phyloP scores from a whole-genome alignment of 1,140 invertebrate genomes.

The Drosophila oshimai region DNA sequence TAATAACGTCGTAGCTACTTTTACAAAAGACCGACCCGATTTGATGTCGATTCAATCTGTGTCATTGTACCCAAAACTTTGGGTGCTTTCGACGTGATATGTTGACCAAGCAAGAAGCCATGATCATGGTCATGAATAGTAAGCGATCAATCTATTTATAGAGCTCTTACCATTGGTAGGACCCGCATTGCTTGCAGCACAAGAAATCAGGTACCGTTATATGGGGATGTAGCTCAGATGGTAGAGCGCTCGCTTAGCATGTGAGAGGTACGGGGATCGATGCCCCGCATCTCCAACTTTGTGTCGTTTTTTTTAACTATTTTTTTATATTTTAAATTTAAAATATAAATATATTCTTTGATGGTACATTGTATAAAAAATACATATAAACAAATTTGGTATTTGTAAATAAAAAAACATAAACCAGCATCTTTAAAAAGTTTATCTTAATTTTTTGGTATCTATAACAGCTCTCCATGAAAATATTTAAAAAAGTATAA shows the following conservation, averaged over 20 bases:
- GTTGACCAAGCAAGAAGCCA: not conserved
- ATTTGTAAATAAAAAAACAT: too few species aligned
- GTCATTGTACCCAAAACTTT: conserved; percentile 6
- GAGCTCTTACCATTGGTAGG: not conserved
- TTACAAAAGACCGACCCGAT: not conserved
- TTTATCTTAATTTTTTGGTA: too few species aligned
- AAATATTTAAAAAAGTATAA: too few species aligned
- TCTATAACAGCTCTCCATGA: too few species aligned
- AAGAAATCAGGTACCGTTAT: conserved; percentile 1
- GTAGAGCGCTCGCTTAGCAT: conserved; percentile 94
- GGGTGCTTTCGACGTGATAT: not conserved
- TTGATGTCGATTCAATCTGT: conserved; percentile 5
- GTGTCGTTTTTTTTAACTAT: not conserved
- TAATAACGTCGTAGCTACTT: not conserved
- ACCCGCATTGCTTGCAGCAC: not conserved
- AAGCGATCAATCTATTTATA: conserved; percentile 2
- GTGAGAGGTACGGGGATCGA: conserved; percentile 92
- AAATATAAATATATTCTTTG: not conserved
- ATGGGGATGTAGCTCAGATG: conserved; percentile 88
- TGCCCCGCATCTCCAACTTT: conserved; percentile 86
- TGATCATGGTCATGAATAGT: conserved; percentile 29
- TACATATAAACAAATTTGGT: not conserved
- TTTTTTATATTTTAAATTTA: not conserved
- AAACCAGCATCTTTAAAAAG: too few species aligned
- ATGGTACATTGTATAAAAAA: not conserved